Base-by-base conservation (phyloP, 2,797 vertebrate species). In the Bradypodion ventrale region DNA sequence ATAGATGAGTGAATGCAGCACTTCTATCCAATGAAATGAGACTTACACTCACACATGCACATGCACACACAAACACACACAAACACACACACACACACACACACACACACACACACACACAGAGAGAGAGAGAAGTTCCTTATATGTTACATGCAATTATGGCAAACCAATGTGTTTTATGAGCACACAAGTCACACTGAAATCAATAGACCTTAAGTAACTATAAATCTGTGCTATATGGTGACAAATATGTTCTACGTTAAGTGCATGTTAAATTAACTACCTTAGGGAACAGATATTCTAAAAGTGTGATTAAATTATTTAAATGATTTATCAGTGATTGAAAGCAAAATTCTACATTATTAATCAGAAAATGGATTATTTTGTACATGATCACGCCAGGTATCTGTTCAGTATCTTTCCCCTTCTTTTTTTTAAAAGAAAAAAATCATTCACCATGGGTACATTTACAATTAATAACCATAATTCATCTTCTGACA, bases 401-500 rank as follows among this genome's bases (percentile, higher is more conserved):
- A 32, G 79, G 60, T 84, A 37, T 40, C 42, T 62, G 27, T 80
- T 74, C 62, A 56, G 25, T 16, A 75, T 76, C 85, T 37, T 70
- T 80, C 86, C 85, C 37, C 32, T 5, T 40, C 29, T 44, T 12
- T 78, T 27, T 56, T 49, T 56, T n/a, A n/a, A n/a, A n/a, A n/a
- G n/a, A n/a, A n/a, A n/a, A 13, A 46, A 27, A 60, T 60, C 21
- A 75, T 65, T 89, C 70, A 80, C 3, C 77, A 62, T 75, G 75
- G 75, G 21, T 79, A 3, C 63, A 68, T 42, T 90, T 27, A 62
- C 35, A 60, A 89, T 89, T 89, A 88, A 89, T 88, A 92, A 46
- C 40, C 6, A 21, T 87, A 87, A 87, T 90, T 91, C 77, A 85
- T 93, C 87, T 93, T 92, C 23, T 70, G 65, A 81, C 62, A 56